These are phyloP conservation scores for Callosobruchus maculatus DNA, from an alignment of 2,888 invertebrate genomes.

Conservation along the genomic window DNA sequence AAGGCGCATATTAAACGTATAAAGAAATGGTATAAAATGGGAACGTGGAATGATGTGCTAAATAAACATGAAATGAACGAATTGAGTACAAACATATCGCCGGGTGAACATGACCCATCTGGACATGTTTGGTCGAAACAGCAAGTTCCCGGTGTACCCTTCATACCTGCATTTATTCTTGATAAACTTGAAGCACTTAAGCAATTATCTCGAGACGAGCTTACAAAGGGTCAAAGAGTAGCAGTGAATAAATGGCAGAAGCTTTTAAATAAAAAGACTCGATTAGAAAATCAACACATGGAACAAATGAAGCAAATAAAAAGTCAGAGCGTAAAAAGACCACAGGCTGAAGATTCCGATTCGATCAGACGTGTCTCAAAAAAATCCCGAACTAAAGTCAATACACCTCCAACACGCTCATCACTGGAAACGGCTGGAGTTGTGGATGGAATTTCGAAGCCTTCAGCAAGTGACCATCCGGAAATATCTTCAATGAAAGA, in stretches of 20 bases:
- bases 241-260: background rate
- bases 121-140: too few species aligned
- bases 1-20: background rate
- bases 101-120: background rate
- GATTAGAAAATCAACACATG: background rate
- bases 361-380: too few species aligned
- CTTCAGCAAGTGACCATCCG: too few species aligned
- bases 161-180: background rate
- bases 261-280: background rate
- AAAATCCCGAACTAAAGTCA: too few species aligned
- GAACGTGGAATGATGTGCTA: too few species aligned
- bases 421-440: too few species aligned
- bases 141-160: background rate
- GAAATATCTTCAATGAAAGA: too few species aligned
- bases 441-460: too few species aligned
- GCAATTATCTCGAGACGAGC: background rate
- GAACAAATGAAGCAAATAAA: too few species aligned
- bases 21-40: background rate
- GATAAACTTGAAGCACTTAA: background rate
- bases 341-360: too few species aligned
- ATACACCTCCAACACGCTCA: too few species aligned
- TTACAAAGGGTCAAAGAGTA: background rate
- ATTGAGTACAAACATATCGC: background rate
- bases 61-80: background rate
- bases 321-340: too few species aligned